Conservation (phyloP, 2,888 invertebrate genomes). For the Thera britannica region DNA sequence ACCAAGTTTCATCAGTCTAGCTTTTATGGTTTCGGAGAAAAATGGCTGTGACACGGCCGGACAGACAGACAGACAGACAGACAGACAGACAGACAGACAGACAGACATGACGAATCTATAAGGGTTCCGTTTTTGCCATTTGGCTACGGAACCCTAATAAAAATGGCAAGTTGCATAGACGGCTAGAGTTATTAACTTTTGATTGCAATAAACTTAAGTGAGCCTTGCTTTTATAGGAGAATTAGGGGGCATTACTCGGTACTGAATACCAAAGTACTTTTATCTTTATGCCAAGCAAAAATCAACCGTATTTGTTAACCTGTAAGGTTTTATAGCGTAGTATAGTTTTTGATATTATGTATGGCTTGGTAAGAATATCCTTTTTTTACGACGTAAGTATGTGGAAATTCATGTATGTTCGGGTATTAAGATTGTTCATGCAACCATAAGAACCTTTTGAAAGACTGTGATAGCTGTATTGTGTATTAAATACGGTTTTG, state of each 20-base stretch:
- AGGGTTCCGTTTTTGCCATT: too few species aligned
- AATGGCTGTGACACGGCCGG: too few species aligned
- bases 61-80: too few species aligned
- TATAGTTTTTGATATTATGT: constrained; percentile 56
- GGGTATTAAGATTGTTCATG: constrained; percentile 75
- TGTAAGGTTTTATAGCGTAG: constrained; percentile 41
- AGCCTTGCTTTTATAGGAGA: constrained; percentile 76
- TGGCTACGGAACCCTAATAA: constrained; percentile 28
- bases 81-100: too few species aligned
- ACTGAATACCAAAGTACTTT: constrained; percentile 38
- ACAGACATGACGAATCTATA: too few species aligned
- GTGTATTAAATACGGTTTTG: constrained; percentile 1
- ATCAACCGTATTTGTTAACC: constrained; percentile 33
- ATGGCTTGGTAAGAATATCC: constrained; percentile 79
- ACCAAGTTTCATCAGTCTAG: too few species aligned
- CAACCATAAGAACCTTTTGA: constrained; percentile 52
- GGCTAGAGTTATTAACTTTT: constrained; percentile 71
- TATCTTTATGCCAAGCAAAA: constrained; percentile 28
- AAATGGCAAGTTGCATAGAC: constrained; percentile 34
- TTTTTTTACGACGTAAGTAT: constrained; percentile 81
- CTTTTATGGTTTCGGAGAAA: too few species aligned
- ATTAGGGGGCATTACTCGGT: constrained; percentile 71
- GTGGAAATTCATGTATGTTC: constrained; percentile 72
- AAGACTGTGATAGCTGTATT: constrained; percentile 40
- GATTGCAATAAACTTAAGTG: constrained; percentile 81